Evolutionary conservation across 1,140 invertebrate species (phyloP), one percentile per base, ranked within the genome.

Genomic region (Chymomyza costata): DNA sequence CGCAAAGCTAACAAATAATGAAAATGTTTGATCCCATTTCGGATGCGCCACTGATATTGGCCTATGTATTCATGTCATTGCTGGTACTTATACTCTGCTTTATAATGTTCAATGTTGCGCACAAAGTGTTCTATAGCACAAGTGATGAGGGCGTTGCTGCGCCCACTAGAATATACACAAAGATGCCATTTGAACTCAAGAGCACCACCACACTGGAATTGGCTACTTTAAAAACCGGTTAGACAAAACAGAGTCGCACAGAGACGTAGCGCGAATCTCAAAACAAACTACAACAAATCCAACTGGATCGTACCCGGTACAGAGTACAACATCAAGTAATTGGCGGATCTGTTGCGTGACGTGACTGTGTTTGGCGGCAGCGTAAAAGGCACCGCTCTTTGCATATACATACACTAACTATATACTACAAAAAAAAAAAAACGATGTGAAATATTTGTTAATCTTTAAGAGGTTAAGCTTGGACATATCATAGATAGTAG

Each of bases 61-160:
- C 82, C 17, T 84, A 84, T 35, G 69, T 52, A 5, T 84, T 84
- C 28, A 83, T 84, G 55, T 66, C 69, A 54, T 64, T 84, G 38
- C 51, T 84, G 30, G 70, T 84, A 16, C 46, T 81, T n/a, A 84
- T 84, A 28, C 38, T 84, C 6, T 68, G 82, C 51, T 84, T 84
- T 19, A 83, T 84, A 46, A 25, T 84, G 18, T 62, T 84, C 44
- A 84, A 84, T 69, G 74, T 84, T 32, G 59, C 74, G 35, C 82
- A 84, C 37, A 84, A 73, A 45, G 53, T 84, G 11, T 81, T 83
- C 67, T 59, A 68, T 34, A 59, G 64, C 45, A 64, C 65, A 41
- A 53, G 40, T 41, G 19, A 3, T 1, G 30, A 49, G 25, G 30
- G 41, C 17, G 31, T 25, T 3, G 3, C 3, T 5, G 3, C 21